Evolutionary conservation across 2,888 invertebrate species (phyloP).

Genomic region (Clusia tigrina): DNA sequence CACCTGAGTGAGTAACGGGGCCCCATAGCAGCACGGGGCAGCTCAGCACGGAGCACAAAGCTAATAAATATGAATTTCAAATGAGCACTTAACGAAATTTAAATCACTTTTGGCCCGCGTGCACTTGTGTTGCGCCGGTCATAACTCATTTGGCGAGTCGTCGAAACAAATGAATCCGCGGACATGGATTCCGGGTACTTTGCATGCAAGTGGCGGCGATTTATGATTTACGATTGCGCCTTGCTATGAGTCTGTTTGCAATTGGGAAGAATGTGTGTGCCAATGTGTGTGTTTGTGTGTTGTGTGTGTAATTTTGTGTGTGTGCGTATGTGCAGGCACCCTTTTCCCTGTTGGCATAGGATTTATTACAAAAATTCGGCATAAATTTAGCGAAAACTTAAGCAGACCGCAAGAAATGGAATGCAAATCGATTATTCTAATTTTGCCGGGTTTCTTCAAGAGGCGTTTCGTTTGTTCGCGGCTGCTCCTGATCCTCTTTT

Average conservation of each 20-base stretch:
- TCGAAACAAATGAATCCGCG: conserved; percentile 13
- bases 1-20: neutral
- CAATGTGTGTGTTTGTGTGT: neutral
- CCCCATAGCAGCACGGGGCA: too few relatives aligned
- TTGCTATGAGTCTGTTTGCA: neutral
- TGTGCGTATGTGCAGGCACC: conserved; percentile 1
- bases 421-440: neutral
- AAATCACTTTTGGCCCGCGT: too few relatives aligned
- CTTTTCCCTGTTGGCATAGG: too few relatives aligned
- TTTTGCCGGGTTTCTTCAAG: neutral
- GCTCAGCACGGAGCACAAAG: neutral
- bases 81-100: neutral
- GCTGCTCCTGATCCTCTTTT: neutral
- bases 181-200: neutral
- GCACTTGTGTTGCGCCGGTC: conserved; percentile 12
- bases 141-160: conserved; percentile 18
- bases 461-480: neutral
- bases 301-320: too few relatives aligned
- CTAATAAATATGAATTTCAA: neutral
- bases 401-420: neutral
- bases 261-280: neutral
- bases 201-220: neutral
- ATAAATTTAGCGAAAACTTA: neutral
- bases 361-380: conserved; percentile 7
- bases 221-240: conserved; percentile 10